phyloP scores from a whole-genome alignment of 2,113 vertebrate species.

The Potamarius usumacintae region DNA sequence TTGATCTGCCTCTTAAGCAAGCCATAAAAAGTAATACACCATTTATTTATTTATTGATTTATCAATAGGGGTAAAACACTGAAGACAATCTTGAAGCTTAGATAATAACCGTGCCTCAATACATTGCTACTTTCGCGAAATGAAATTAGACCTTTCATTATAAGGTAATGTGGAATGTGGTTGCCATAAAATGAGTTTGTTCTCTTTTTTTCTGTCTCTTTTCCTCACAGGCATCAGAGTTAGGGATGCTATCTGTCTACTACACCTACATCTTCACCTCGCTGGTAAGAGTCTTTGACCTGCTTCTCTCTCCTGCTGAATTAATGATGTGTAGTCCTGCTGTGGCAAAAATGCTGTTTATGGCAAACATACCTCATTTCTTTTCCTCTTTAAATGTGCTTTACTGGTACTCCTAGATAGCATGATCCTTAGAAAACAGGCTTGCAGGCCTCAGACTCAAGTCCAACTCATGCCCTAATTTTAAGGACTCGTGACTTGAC shows the following conservation, averaged over 20 bases:
- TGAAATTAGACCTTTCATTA: constrained; percentile 2
- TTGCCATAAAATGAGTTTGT: background rate
- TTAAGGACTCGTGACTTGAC: no score
- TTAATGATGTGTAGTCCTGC: constrained; percentile 67
- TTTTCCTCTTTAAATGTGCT: no score
- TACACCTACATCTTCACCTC: constrained; percentile 99
- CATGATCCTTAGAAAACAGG: background rate
- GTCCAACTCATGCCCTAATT: no score
- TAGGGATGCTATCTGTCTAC: constrained; percentile 96
- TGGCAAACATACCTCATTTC: constrained; percentile 29
- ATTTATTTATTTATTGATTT: background rate
- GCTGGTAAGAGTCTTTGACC: constrained; percentile 81
- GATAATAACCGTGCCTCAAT: background rate
- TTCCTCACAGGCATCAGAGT: constrained; percentile 85
- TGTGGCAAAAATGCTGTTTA: constrained; percentile 61
- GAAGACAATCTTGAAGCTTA: background rate
- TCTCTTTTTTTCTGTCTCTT: constrained; percentile 38
- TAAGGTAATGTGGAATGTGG: background rate
- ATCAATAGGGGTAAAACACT: background rate
- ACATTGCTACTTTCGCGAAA: background rate
- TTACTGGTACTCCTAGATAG: background rate
- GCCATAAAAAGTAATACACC: constrained; percentile 12
- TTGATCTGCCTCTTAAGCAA: constrained; percentile 17
- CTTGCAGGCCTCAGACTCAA: no score
- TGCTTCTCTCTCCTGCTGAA: constrained; percentile 62